These are phyloP conservation scores for Promerops cafer DNA, from an alignment of 2,113 vertebrate genomes.

Conservation along the genomic window DNA sequence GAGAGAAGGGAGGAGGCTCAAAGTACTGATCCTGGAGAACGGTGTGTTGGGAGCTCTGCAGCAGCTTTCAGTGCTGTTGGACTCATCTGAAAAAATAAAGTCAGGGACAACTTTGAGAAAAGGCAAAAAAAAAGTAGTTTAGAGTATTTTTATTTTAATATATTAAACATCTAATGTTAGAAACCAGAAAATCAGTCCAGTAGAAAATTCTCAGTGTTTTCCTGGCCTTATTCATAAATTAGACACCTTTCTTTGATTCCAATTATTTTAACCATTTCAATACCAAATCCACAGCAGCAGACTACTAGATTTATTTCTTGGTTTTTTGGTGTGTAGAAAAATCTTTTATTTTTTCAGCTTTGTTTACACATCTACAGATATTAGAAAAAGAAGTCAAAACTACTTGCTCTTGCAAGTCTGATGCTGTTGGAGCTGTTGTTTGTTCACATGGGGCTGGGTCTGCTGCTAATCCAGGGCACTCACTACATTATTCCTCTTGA, in stretches of 20 bases:
- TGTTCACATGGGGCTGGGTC: not conserved
- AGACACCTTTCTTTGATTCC: not conserved
- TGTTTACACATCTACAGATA: not conserved
- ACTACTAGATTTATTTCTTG: not conserved
- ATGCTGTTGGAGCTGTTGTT: not conserved
- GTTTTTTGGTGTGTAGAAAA: not conserved
- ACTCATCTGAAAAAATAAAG: not conserved
- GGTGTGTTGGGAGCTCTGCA: accelerated
- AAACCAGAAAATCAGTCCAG: not conserved
- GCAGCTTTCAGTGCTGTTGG: accelerated
- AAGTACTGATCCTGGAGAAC: accelerated
- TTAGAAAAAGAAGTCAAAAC: not conserved
- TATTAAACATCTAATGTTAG: not conserved
- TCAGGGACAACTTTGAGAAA: not conserved
- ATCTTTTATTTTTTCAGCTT: not conserved
- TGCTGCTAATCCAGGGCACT: accelerated
- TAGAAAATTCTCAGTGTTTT: not conserved
- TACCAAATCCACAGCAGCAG: not conserved
- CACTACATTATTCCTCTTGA: accelerated
- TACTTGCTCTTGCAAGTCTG: not conserved
- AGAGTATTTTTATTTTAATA: not conserved
- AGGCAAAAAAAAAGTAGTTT: not conserved
- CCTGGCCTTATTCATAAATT: not conserved
- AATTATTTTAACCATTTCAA: not conserved
- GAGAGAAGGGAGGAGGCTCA: not conserved